These are phyloP conservation scores for Corydoras maculifer DNA, from an alignment of 2,113 vertebrate genomes.

Conservation along the genomic window DNA sequence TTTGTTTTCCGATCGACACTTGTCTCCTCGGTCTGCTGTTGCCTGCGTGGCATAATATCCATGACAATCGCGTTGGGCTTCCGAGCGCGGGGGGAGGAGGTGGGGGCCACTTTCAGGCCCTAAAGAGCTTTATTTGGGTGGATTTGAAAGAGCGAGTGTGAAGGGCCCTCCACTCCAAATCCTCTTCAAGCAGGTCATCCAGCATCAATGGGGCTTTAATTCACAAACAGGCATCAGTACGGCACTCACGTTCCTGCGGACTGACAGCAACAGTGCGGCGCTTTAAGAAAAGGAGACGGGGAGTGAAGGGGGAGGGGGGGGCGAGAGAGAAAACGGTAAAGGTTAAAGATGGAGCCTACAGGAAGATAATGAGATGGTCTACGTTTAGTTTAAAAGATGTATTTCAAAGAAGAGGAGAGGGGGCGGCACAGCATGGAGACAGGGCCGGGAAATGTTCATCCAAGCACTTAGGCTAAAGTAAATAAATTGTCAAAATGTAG, in stretches of 20 bases:
- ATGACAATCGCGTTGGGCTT: slow-evolving; percentile 97
- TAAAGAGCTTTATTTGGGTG: slow-evolving; percentile 97
- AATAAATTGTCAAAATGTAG: too few species aligned
- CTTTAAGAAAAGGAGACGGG: slow-evolving; percentile 59
- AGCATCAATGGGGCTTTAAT: slow-evolving; percentile 90
- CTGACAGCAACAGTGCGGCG: slow-evolving; percentile 80
- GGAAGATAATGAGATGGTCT: slow-evolving; percentile 8
- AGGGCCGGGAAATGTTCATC: too few species aligned
- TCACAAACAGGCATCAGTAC: slow-evolving; percentile 84
- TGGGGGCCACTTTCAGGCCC: slow-evolving; percentile 91
- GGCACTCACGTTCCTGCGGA: slow-evolving; percentile 91
- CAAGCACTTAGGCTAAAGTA: too few species aligned
- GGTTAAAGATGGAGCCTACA: neutral
- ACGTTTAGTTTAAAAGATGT: neutral
- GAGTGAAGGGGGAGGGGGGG: slow-evolving; percentile 3
- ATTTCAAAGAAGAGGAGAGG: neutral
- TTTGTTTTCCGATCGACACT: slow-evolving; percentile 85
- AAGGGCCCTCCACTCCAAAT: slow-evolving; percentile 86
- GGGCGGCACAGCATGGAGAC: too few species aligned
- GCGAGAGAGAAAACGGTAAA: slow-evolving; percentile 5
- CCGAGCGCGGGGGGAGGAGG: slow-evolving; percentile 70
- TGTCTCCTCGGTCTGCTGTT: slow-evolving; percentile 89
- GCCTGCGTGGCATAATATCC: slow-evolving; percentile 96
- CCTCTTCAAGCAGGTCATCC: slow-evolving; percentile 85
- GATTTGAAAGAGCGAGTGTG: slow-evolving; percentile 95